These are phyloP conservation scores for Grapholita molesta DNA, from an alignment of 1,140 invertebrate genomes.

Conservation along the genomic window DNA sequence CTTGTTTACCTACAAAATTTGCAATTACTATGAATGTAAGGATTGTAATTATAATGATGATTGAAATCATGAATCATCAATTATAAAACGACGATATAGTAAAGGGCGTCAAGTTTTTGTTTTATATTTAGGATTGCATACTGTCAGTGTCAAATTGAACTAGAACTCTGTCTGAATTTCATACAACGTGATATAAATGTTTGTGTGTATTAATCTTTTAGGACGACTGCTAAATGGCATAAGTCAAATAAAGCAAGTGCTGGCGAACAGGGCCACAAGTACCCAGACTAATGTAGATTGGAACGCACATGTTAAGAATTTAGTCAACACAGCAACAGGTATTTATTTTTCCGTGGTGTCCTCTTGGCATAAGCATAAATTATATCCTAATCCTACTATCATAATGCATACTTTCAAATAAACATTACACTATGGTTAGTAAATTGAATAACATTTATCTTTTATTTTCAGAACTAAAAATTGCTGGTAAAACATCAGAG, in stretches of 20 bases:
- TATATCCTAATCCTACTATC: no score
- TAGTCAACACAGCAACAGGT: conserved; percentile 66
- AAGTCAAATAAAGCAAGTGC: conserved; percentile 62
- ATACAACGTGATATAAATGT: no score
- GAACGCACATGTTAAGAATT: conserved; percentile 49
- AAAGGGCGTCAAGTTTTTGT: no score
- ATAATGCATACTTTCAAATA: no score
- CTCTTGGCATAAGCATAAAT: background rate
- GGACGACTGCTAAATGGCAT: conserved; percentile 65
- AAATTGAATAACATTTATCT: conserved; percentile 16
- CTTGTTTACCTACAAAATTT: background rate
- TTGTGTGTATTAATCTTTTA: conserved; percentile 30
- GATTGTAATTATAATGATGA: background rate
- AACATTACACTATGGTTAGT: conserved; percentile 1
- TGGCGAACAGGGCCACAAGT: conserved; percentile 54
- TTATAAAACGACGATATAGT: no score
- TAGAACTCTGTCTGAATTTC: no score
- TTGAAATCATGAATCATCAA: background rate
- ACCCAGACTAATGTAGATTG: conserved; percentile 62
- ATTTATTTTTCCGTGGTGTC: conserved; percentile 1
- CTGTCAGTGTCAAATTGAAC: no score
- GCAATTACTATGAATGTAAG: background rate
- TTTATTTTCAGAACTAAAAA: conserved; percentile 60
- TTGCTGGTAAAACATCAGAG: conserved; percentile 66
- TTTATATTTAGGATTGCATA: no score